Percentiles rank a stretch among this genome's conserved stretches.
These are phyloP conservation scores for Chrysomallon squamiferum DNA, from an alignment of 1,140 invertebrate species.

Conservation along the genomic window DNA sequence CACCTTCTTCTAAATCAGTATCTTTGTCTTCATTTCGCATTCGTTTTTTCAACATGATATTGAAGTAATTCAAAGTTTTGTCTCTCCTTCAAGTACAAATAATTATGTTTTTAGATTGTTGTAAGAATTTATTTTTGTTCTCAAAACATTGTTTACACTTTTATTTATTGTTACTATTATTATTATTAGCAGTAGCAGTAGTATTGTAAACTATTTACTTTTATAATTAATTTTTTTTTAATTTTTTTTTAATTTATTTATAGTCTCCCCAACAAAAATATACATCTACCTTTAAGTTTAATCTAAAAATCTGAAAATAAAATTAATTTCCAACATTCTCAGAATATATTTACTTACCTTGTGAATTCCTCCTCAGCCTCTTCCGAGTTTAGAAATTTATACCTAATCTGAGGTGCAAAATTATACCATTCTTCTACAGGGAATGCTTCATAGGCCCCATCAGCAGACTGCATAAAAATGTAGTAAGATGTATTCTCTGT, in stretches of 20 bases:
- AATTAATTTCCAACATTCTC: no score
- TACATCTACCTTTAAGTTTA: no score
- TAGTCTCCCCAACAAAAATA: no score
- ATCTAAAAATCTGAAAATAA: no score
- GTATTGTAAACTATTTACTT: no score
- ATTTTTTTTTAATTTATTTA: no score
- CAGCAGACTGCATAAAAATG: constrained; percentile 92
- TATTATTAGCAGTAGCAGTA: no score
- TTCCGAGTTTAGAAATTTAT: constrained; percentile 92
- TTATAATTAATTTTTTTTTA: no score
- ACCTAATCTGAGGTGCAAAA: constrained; percentile 86
- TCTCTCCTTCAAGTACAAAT: constrained; percentile 73
- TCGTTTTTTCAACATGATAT: constrained; percentile 88
- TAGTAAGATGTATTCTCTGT: constrained; percentile 95
- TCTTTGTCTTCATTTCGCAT: constrained; percentile 80
- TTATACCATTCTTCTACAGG: constrained; percentile 93
- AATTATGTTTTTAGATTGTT: no score
- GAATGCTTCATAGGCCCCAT: constrained; percentile 94
- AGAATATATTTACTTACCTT: constrained; percentile 68
- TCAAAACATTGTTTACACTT: no score
- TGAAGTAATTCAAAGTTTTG: constrained; percentile 94
- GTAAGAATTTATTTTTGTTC: no score
- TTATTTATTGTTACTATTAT: no score
- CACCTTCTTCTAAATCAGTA: constrained; percentile 77
- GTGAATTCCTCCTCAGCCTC: constrained; percentile 97